These are phyloP conservation scores for Pseudeuparius sepicola DNA, from an alignment of 2,888 invertebrate species.

Conservation along the genomic window DNA sequence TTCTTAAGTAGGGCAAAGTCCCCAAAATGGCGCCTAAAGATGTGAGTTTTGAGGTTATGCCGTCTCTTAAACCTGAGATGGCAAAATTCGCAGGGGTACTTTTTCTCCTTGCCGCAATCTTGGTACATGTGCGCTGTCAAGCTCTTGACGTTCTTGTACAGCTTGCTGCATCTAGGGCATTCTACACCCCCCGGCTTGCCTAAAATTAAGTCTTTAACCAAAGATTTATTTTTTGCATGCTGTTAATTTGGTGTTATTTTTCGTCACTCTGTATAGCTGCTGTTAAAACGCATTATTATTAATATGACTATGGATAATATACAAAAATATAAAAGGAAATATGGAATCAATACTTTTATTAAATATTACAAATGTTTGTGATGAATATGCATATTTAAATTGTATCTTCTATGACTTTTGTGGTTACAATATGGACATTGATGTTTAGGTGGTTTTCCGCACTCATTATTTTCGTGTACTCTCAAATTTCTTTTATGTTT, in stretches of 20 bases:
- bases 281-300: too few species aligned
- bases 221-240: too few species aligned
- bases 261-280: too few species aligned
- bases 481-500: conserved; percentile 14
- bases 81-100: conserved; percentile 26
- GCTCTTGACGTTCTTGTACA: conserved; percentile 25
- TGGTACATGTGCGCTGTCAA: conserved; percentile 25
- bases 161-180: conserved; percentile 26
- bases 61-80: conserved; percentile 24
- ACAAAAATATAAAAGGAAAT: too few species aligned
- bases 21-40: conserved; percentile 19
- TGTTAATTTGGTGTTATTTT: too few species aligned
- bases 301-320: too few species aligned
- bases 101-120: conserved; percentile 34
- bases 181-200: conserved; percentile 2
- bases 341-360: too few species aligned
- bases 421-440: conserved; percentile 16
- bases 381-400: conserved; percentile 9
- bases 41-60: conserved; percentile 23
- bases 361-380: too few species aligned
- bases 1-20: too few species aligned
- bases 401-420: conserved; percentile 11
- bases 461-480: conserved; percentile 13
- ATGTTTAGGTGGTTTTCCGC: conserved; percentile 17
- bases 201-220: too few species aligned